Base-by-base conservation (phyloP, 2,888 invertebrate genomes). In the Drosophila merina region DNA sequence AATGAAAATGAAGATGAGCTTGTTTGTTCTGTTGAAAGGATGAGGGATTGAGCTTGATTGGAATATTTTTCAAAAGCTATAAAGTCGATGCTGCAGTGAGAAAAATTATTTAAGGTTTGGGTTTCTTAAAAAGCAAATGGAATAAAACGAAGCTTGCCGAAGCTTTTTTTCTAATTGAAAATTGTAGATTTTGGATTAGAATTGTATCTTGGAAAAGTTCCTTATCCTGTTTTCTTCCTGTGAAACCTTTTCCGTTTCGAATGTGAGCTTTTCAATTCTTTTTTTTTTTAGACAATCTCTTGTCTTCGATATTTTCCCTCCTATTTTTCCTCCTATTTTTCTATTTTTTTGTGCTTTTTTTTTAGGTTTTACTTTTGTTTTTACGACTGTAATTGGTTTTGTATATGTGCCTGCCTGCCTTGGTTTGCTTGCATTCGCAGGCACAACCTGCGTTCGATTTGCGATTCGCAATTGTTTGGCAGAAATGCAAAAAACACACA, bases 381-480 rank as follows among this genome's bases (percentile, higher is more conserved):
- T 72, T 70, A 72, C 60, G 66, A 80, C 57, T 68, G 73, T 73
- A 84, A 81, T 84, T 79, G 79, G 66, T 76, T 81, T 74, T 79
- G 51, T 28, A 28, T 28, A 28, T 28, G 28, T 28, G 28, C 6
- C 14, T 14, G 28, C 6, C 28, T 20, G 20, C 28, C 28, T 28
- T 5, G 44, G 59, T 55, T 47, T 72, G 69, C 58, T 57, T 63
- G 63, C 59, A 36, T 48, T 55, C 40, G 14, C 76, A 45, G 66
- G 64, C 54, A 67, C 64, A 82, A 71, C 54, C 70, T 77, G 79
- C 69, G 76, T 84, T 84, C 87, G 76, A 82, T 85, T 74, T 83
- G 60, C 64, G 57, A 68, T 55, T 73, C 54, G 66, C 57, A 56
- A 56, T 56, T 56, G 48, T 79, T 82, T 81, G 64, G 62, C 68